Percentiles rank a stretch among this genome's conserved stretches.
Conservation (phyloP, 64 coral and sea anemone species). For the Acropora yongei region DNA sequence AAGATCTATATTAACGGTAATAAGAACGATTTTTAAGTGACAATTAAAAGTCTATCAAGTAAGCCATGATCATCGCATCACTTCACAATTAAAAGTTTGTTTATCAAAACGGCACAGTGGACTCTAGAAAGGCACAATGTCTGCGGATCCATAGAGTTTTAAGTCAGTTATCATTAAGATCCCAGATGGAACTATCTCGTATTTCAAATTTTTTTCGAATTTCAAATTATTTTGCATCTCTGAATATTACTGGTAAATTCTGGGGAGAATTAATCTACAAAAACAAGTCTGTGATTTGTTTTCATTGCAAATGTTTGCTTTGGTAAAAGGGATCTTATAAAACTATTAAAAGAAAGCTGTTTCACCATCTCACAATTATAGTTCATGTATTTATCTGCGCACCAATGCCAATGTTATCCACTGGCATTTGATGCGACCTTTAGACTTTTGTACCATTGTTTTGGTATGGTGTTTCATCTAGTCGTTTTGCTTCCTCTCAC, state of each 20-base stretch:
- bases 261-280: conserved; percentile 12
- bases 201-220: neutral
- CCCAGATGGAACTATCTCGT: neutral
- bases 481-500: no score
- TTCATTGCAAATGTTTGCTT: no score
- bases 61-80: no score
- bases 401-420: no score
- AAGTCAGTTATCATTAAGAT: conserved; percentile 24
- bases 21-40: neutral
- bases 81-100: no score
- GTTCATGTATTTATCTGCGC: no score
- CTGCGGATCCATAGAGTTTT: neutral
- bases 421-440: no score
- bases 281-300: conserved; percentile 47
- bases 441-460: no score
- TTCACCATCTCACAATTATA: no score
- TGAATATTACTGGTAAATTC: conserved; percentile 14
- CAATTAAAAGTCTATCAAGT: neutral
- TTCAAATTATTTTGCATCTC: conserved; percentile 27
- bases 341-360: no score
- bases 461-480: no score
- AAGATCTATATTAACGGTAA: neutral
- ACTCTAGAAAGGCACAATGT: neutral
- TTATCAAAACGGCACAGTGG: neutral
- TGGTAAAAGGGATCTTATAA: no score